Base-by-base conservation (phyloP, 2,113 vertebrate species). In the Lepidothrix coronata region DNA sequence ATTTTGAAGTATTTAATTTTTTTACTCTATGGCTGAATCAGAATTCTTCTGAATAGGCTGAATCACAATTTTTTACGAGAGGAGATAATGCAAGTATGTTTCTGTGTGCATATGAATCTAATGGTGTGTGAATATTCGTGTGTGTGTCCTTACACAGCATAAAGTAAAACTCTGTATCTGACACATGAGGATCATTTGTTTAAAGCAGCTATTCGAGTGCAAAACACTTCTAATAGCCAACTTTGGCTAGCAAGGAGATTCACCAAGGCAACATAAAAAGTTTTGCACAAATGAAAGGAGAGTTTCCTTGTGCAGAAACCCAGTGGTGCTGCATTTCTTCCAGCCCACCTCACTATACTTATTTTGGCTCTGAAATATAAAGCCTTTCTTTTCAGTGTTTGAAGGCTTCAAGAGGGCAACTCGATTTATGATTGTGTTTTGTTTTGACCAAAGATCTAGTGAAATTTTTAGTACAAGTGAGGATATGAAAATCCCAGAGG, bases 211-310 rank as follows among this genome's bases (percentile, higher is more conserved):
- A 48, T 73, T 89, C 44, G 81, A 91, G 63, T 54, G 33, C 59
- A 88, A 59, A 94, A 59, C 27, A 51, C n/a, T 84, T 92, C 92
- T 59, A 93, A 61, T 96, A 85, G 84, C 39, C 54, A 70, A 3
- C 58, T 89, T 88, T 75, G 78, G 30, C 58, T 72, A 66, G 58
- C 5, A 10, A 85, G 39, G 37, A 76, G 39, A 49, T 86, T 95
- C 79, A 84, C 91, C 93, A 87, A 91, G 76, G 88, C 88, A 95
- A 79, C 91, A 8, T 3, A 86, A 61, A 93, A 95, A 49, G 66
- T 89, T 95, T 93, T 85, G 41, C 74, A 54, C 49, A 85, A 92
- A 90, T 80, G 75, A 74, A 71, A 66, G 33, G 46, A 78, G 76
- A 55, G 7, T 91, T 88, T 89, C 44, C 31, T 88, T 79, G 62